Conservation (phyloP, 64 coral and sea anemone genomes). For the Pocillopora damicornis region DNA sequence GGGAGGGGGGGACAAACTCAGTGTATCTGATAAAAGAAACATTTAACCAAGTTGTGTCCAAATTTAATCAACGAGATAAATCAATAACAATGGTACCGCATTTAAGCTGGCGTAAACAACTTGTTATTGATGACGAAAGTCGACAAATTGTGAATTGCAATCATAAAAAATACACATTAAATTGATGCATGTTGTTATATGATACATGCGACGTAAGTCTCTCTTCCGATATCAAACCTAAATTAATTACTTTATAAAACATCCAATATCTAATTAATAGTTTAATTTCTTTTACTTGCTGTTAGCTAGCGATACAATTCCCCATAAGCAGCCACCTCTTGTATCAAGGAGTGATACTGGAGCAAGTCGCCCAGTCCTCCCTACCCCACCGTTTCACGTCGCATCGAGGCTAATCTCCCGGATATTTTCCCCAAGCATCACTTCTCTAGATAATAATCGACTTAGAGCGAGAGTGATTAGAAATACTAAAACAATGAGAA, state of each 20-base stretch:
- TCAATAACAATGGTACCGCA: no score
- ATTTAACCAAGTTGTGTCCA: no score
- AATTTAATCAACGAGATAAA: no score
- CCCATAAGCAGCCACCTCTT: background rate
- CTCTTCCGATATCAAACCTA: background rate
- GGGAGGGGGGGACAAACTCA: no score
- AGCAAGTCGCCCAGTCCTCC: background rate
- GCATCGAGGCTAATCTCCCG: background rate
- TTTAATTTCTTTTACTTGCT: background rate
- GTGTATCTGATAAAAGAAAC: no score
- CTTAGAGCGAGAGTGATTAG: background rate
- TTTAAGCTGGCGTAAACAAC: no score
- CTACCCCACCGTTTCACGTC: background rate
- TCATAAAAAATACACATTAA: background rate
- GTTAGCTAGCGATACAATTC: background rate
- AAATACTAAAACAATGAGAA: no score
- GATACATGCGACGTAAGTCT: background rate
- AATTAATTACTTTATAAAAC: background rate
- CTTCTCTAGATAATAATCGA: background rate
- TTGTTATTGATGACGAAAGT: background rate
- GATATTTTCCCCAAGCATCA: background rate
- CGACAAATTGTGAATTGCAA: background rate
- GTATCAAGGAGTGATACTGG: background rate
- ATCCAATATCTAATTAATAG: background rate
- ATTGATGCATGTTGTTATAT: background rate